phyloP scores from a whole-genome alignment of 2,797 vertebrate genomes.

The Trachops cirrhosus region DNA sequence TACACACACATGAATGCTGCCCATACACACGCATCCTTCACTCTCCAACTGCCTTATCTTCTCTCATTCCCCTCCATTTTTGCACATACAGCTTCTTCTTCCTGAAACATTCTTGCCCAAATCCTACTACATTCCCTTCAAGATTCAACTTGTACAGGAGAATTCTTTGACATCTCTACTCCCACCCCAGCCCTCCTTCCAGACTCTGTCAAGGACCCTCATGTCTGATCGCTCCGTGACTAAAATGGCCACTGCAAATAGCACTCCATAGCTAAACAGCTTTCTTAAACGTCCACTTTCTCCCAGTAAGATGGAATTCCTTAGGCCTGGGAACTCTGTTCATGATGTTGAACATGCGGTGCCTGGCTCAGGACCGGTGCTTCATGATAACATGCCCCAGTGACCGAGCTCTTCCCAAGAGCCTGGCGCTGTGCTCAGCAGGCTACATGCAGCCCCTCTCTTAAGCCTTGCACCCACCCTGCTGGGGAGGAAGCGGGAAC shows the following conservation, averaged over 20 bases:
- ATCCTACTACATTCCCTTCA: neutral
- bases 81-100: neutral
- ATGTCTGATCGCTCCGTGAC: neutral
- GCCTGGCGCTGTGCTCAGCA: too few species aligned
- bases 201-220: neutral
- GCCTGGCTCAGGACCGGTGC: too few species aligned
- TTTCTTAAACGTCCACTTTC: neutral
- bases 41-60: neutral
- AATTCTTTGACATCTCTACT: neutral
- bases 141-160: neutral
- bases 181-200: accelerated
- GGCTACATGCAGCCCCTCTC: neutral
- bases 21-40: neutral
- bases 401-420: neutral
- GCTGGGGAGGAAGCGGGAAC: neutral
- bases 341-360: neutral
- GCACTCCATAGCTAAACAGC: neutral
- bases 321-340: neutral
- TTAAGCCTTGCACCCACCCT: accelerated
- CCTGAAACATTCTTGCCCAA: neutral
- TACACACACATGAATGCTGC: neutral
- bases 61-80: neutral
- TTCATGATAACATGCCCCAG: neutral
- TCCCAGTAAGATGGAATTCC: neutral
- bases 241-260: neutral